phyloP scores from a whole-genome alignment of 2,888 invertebrate genomes.

The Oxystoma pomonae region DNA sequence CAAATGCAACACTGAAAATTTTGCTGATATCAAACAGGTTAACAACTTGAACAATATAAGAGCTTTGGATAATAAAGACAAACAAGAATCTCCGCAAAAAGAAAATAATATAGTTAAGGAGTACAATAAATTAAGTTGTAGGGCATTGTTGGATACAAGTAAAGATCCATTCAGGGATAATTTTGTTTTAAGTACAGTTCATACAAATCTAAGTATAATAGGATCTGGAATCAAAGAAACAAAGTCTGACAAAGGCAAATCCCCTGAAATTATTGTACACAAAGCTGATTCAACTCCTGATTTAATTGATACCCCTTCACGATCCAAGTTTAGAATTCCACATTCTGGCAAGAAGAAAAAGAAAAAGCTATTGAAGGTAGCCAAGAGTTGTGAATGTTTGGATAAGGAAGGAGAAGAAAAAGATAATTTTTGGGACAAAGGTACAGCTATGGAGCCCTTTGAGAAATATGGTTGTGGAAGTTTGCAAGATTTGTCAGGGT shows the following conservation, averaged over 20 bases:
- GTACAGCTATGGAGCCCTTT: slow-evolving; percentile 42
- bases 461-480: slow-evolving; percentile 56
- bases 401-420: slow-evolving; percentile 34
- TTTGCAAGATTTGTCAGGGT: slow-evolving; percentile 57
- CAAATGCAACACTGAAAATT: slow-evolving; percentile 20
- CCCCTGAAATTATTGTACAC: background rate
- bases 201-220: background rate
- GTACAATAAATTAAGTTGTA: slow-evolving; percentile 54
- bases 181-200: background rate
- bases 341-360: slow-evolving; percentile 25
- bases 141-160: slow-evolving; percentile 51
- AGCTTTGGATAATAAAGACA: slow-evolving; percentile 38
- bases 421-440: slow-evolving; percentile 57
- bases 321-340: background rate
- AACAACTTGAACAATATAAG: slow-evolving; percentile 43
- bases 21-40: slow-evolving; percentile 11
- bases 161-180: background rate
- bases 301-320: background rate
- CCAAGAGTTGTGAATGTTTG: slow-evolving; percentile 42
- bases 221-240: no score
- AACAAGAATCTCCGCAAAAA: slow-evolving; percentile 20
- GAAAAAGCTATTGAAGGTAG: slow-evolving; percentile 36
- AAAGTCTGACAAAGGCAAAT: background rate
- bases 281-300: background rate
- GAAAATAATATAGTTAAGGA: slow-evolving; percentile 28